Evolutionary conservation across 1,140 invertebrate genomes (phyloP), one percentile per base, ranked within the genome.

Genomic region (Dreissena rostriformis): DNA sequence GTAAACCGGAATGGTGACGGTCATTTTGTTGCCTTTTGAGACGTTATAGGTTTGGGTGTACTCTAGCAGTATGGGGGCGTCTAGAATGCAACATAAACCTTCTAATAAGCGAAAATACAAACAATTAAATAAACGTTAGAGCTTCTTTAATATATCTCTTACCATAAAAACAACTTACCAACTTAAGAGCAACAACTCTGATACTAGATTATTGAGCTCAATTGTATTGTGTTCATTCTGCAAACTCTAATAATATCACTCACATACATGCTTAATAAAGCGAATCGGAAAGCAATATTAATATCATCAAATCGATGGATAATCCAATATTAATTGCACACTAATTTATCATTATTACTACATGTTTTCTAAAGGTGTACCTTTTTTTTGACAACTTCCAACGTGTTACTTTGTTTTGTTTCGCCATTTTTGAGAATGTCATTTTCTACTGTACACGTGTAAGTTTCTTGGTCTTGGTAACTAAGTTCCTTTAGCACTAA

Each of bases 391-490:
- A 19, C 51, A 4, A 49, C 28, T 11, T 71, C 26, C n/a, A 39
- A 11, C 14, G 22, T 26, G 22, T 53, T 12, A 10, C 11, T 73
- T 7, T 53, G 71, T 53, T 12, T 22, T 1, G 22, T 15, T n/a
- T 6, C 10, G 14, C 51, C 51, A 17, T 19, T 73, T 73, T 14
- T 19, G 14, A 53, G 51, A 53, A 73, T 73, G 10, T 17, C 49
- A 24, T 73, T 73, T 49, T 19, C 55, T 22, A 55, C 71, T 11
- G 22, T 12, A 53, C 71, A 73, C n/a, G 22, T 26, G 26, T 73
- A 73, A 22, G 22, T 19, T 19, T 49, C 71, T 17, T 49, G 4
- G 49, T 53, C 51, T 26, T 73, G 71, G 71, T 73, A 73, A 52
- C 17, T 53, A 11, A 0, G 39, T 15, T n/a, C 71, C 14, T 7